These are phyloP conservation scores for Oplegnathus fasciatus DNA, from an alignment of 2,113 vertebrate species.

Conservation along the genomic window DNA sequence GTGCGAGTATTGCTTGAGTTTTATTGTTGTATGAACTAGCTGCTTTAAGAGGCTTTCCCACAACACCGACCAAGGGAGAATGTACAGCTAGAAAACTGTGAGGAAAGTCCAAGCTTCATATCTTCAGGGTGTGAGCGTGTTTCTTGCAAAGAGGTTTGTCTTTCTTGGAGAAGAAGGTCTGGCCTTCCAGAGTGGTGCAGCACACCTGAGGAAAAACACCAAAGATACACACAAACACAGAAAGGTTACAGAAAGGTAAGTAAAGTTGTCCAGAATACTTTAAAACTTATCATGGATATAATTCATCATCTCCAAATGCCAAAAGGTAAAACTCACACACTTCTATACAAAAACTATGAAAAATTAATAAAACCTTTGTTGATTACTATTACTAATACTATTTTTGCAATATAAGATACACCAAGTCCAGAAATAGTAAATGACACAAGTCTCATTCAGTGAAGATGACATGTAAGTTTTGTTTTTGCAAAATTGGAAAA, in stretches of 20 bases:
- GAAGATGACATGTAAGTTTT: no score
- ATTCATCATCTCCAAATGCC: not conserved
- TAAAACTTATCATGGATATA: not conserved
- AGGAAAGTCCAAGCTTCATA: constrained; percentile 78
- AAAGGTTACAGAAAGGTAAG: not conserved
- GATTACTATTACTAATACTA: no score
- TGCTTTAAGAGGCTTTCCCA: not conserved
- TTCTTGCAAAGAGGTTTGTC: constrained; percentile 97
- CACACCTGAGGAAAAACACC: constrained; percentile 86
- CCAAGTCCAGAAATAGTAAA: no score
- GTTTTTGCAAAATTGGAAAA: no score
- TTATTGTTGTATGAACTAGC: constrained; percentile 13
- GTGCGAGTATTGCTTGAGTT: constrained; percentile 12
- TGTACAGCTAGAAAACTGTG: not conserved
- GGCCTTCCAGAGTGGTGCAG: constrained; percentile 91
- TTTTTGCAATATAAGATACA: no score
- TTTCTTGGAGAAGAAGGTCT: constrained; percentile 96
- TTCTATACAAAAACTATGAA: no score
- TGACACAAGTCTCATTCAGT: no score
- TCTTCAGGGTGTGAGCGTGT: constrained; percentile 91
- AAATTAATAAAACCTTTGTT: no score
- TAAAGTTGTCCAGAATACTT: not conserved
- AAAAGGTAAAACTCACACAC: not conserved
- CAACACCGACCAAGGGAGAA: not conserved
- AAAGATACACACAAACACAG: not conserved